Conservation (phyloP, 92 coral and sea anemone species). For the Epizoanthus fatuus region DNA sequence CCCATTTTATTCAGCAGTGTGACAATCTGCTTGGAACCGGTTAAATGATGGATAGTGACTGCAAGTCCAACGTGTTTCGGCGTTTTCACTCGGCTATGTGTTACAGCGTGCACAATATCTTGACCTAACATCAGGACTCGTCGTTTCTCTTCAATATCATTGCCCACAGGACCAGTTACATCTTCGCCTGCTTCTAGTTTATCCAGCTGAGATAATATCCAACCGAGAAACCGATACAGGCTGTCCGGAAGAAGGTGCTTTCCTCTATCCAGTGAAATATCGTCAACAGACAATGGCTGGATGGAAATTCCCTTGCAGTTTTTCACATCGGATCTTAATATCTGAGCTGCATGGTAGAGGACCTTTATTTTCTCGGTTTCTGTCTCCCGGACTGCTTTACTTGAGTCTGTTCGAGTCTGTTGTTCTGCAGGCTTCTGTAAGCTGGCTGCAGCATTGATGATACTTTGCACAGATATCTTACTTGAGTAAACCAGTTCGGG, state of each 20-base stretch:
- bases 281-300: conserved; percentile 53
- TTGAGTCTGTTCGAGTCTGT: not conserved
- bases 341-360: conserved; percentile 62
- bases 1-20: conserved; percentile 47
- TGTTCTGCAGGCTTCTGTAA: not conserved
- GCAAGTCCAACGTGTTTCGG: conserved; percentile 67
- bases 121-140: conserved; percentile 53
- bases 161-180: conserved; percentile 19
- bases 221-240: conserved; percentile 51
- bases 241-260: conserved; percentile 51
- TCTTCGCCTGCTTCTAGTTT: conserved; percentile 1
- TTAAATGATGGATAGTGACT: conserved; percentile 50
- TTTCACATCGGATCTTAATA: conserved; percentile 28
- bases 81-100: conserved; percentile 37
- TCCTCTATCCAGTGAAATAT: conserved; percentile 49
- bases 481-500: too few relatives aligned
- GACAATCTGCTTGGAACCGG: conserved; percentile 49
- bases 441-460: conserved; percentile 34
- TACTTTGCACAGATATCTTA: conserved; percentile 34
- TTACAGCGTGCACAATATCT: conserved; percentile 45
- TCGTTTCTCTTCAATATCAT: conserved; percentile 45
- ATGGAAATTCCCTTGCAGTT: conserved; percentile 44
- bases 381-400: conserved; percentile 6
- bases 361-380: conserved; percentile 34
- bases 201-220: conserved; percentile 45